These are phyloP conservation scores for Typhlichthys eigenmanni DNA, from an alignment of 2,797 vertebrate genomes.

Conservation along the genomic window DNA sequence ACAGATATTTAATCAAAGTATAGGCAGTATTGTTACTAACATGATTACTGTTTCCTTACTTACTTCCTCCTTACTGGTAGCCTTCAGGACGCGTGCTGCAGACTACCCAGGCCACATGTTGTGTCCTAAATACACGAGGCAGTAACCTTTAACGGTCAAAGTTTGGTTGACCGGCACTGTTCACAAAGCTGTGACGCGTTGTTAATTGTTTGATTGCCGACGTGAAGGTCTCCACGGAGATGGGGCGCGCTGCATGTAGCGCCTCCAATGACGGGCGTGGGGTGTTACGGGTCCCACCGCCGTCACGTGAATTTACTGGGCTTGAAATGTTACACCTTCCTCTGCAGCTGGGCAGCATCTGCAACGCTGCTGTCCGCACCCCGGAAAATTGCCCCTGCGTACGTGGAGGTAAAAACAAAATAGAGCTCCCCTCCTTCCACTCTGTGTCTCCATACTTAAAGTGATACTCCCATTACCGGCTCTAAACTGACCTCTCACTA, in stretches of 20 bases:
- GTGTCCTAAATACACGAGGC: slow-evolving; percentile 27
- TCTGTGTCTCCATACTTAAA: slow-evolving; percentile 36
- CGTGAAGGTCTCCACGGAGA: slow-evolving; percentile 74
- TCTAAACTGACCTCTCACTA: neutral
- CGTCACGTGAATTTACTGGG: slow-evolving; percentile 78
- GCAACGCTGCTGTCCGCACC: slow-evolving; percentile 86
- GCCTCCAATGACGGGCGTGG: slow-evolving; percentile 69
- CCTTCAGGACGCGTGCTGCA: neutral
- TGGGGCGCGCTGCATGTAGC: slow-evolving; percentile 49
- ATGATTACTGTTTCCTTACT: no score
- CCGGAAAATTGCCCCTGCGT: slow-evolving; percentile 75
- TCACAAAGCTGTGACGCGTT: slow-evolving; percentile 49
- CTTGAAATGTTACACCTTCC: slow-evolving; percentile 89
- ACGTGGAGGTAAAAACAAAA: slow-evolving; percentile 32
- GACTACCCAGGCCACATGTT: slow-evolving; percentile 43
- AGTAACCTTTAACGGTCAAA: slow-evolving; percentile 60
- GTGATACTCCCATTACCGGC: slow-evolving; percentile 7
- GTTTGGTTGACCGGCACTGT: slow-evolving; percentile 46
- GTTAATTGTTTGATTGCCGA: slow-evolving; percentile 77
- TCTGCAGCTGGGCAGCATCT: slow-evolving; percentile 93
- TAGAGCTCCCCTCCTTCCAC: slow-evolving; percentile 13
- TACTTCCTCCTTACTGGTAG: no score
- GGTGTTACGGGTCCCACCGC: slow-evolving; percentile 71
- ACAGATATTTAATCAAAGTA: no score
- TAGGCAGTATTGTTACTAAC: no score